Conservation (phyloP, 2,888 invertebrate species). For the Lypha dubia region DNA sequence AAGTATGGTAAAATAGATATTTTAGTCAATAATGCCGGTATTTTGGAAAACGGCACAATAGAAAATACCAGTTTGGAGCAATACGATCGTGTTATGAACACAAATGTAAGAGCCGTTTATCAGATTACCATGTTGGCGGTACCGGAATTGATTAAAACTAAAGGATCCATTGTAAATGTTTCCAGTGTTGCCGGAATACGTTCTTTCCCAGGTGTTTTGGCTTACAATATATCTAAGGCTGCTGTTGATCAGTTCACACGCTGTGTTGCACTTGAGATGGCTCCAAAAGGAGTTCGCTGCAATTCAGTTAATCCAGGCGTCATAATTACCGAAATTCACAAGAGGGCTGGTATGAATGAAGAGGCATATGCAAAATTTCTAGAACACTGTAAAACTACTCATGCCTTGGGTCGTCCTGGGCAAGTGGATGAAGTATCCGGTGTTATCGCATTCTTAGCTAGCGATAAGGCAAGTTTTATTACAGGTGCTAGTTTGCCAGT, state of each 20-base stretch:
- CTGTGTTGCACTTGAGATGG: slow-evolving; percentile 94
- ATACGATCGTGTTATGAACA: slow-evolving; percentile 94
- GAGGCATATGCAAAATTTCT: slow-evolving; percentile 93
- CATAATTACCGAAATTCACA: slow-evolving; percentile 93
- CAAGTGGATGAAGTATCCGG: slow-evolving; percentile 93
- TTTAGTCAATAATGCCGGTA: slow-evolving; percentile 95
- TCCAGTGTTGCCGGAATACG: slow-evolving; percentile 96
- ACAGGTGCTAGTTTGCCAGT: slow-evolving; percentile 95
- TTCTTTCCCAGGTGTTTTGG: slow-evolving; percentile 94
- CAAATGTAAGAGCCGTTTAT: slow-evolving; percentile 93
- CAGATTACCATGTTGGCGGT: slow-evolving; percentile 93
- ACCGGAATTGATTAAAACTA: slow-evolving; percentile 91
- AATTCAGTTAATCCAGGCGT: slow-evolving; percentile 97
- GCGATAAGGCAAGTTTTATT: slow-evolving; percentile 93
- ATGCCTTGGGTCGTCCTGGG: slow-evolving; percentile 95
- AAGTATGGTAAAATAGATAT: slow-evolving; percentile 91
- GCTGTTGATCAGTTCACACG: slow-evolving; percentile 97
- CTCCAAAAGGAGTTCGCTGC: slow-evolving; percentile 91
- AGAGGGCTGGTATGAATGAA: slow-evolving; percentile 92
- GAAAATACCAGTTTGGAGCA: slow-evolving; percentile 94
- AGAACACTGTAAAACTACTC: slow-evolving; percentile 92
- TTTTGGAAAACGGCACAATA: slow-evolving; percentile 91
- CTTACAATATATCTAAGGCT: slow-evolving; percentile 96
- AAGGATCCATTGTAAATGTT: slow-evolving; percentile 97
- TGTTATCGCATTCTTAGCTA: slow-evolving; percentile 95